These are phyloP conservation scores for Forbesichthys papilliferus DNA, from an alignment of 2,113 vertebrate species.

Conservation along the genomic window DNA sequence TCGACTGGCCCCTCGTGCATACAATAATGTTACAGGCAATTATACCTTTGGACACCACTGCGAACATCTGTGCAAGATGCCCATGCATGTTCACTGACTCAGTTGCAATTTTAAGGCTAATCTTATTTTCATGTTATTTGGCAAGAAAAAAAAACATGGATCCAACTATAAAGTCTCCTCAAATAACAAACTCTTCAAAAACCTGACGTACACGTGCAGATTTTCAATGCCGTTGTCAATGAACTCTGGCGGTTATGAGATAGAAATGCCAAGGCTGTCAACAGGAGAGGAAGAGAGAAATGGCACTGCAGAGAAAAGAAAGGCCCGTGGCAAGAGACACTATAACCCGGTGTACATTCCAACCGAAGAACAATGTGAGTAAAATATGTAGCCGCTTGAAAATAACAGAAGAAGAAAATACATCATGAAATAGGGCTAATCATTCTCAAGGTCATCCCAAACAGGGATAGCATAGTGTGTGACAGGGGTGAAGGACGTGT, in stretches of 20 bases:
- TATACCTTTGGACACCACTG: no score
- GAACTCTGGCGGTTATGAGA: constrained; percentile 20
- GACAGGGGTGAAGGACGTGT: constrained; percentile 54
- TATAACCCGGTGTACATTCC: background rate
- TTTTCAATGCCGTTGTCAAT: constrained; percentile 43
- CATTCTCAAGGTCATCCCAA: background rate
- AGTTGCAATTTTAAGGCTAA: no score
- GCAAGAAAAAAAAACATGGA: constrained; percentile 20
- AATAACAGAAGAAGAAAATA: constrained; percentile 6
- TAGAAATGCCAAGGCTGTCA: constrained; percentile 50
- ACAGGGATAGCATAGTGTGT: constrained; percentile 35
- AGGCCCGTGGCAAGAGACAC: constrained; percentile 39
- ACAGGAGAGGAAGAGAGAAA: constrained; percentile 26
- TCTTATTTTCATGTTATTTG: background rate
- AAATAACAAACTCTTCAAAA: constrained; percentile 50
- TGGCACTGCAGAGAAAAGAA: constrained; percentile 33
- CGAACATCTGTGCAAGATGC: no score
- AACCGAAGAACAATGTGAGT: background rate
- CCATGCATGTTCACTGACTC: no score
- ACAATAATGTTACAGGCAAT: no score
- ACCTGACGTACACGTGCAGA: constrained; percentile 55
- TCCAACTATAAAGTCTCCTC: constrained; percentile 36
- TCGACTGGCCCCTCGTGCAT: no score
- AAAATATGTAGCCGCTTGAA: background rate
- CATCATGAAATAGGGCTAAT: background rate